These are phyloP conservation scores for Helicorthomorpha holstii DNA, from an alignment of 1,140 invertebrate species.

Conservation along the genomic window DNA sequence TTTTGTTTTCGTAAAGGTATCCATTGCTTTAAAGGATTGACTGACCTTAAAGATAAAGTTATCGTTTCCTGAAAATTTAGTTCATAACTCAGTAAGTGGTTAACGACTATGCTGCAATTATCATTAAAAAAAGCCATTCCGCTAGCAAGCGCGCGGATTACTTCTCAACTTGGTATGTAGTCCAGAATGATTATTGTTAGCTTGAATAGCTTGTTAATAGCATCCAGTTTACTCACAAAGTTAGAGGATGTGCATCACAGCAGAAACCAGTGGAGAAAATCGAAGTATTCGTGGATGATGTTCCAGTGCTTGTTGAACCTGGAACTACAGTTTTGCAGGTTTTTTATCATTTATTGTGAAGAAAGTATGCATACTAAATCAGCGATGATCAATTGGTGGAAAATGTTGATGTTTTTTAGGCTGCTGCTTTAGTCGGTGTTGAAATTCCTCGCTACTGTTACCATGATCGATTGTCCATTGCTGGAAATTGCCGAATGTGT, in stretches of 20 bases:
- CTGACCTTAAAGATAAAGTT: too few species aligned
- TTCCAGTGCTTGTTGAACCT: constrained; percentile 79
- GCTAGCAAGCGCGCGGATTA: not conserved
- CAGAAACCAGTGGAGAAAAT: constrained; percentile 48
- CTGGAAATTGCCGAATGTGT: constrained; percentile 99
- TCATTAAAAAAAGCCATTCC: not conserved
- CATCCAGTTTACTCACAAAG: not conserved
- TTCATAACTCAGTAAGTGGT: too few species aligned
- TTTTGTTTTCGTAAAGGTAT: too few species aligned
- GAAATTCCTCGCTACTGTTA: constrained; percentile 99
- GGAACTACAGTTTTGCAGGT: constrained; percentile 96
- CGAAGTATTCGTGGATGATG: constrained; percentile 97
- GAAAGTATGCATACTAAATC: not conserved
- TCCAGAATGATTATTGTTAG: too few species aligned
- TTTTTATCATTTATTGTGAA: constrained; percentile 13
- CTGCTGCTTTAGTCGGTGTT: constrained; percentile 84
- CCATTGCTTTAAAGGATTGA: too few species aligned
- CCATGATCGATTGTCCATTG: constrained; percentile 92
- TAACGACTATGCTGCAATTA: not conserved
- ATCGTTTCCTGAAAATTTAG: too few species aligned
- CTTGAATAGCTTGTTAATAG: not conserved
- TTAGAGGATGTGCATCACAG: constrained; percentile 14
- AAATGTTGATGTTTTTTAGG: constrained; percentile 35
- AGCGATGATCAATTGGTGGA: not conserved
- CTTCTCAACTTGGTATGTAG: not conserved